phyloP scores from a whole-genome alignment of 2,113 vertebrate genomes.

The Silurus meridionalis region DNA sequence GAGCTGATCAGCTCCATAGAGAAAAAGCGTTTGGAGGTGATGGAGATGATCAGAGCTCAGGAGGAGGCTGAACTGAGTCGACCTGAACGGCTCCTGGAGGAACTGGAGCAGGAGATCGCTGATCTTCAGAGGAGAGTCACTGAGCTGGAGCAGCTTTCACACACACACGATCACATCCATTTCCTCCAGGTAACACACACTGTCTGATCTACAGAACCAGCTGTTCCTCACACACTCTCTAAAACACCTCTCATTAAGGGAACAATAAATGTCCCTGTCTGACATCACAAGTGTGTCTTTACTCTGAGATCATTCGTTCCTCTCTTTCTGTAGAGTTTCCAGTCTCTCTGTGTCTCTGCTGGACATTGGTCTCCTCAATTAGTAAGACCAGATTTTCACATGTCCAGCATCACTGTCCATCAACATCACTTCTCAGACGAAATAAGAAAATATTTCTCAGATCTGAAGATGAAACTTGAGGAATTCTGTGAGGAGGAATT shows the following conservation, averaged over 20 bases:
- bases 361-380: background rate
- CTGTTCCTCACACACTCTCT: slow-evolving; percentile 11
- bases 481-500: background rate
- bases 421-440: background rate
- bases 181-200: slow-evolving; percentile 31
- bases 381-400: background rate
- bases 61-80: too few relatives aligned
- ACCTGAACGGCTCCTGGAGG: too few relatives aligned
- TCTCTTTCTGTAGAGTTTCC: background rate
- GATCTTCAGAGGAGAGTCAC: slow-evolving; percentile 42
- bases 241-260: background rate
- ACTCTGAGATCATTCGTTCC: too few relatives aligned
- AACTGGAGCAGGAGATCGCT: slow-evolving; percentile 23
- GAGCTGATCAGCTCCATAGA: too few relatives aligned
- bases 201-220: background rate
- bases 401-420: background rate
- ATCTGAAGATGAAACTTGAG: too few relatives aligned
- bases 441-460: too few relatives aligned
- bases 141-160: slow-evolving; percentile 48
- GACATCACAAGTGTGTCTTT: background rate
- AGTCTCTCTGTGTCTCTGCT: background rate
- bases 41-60: too few relatives aligned
- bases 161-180: slow-evolving; percentile 45
- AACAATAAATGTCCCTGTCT: background rate
- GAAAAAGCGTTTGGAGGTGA: too few relatives aligned